Evolutionary conservation across 2,797 vertebrate species (phyloP), one percentile per base, ranked within the genome.

Genomic region (Leptodactylus fallax): DNA sequence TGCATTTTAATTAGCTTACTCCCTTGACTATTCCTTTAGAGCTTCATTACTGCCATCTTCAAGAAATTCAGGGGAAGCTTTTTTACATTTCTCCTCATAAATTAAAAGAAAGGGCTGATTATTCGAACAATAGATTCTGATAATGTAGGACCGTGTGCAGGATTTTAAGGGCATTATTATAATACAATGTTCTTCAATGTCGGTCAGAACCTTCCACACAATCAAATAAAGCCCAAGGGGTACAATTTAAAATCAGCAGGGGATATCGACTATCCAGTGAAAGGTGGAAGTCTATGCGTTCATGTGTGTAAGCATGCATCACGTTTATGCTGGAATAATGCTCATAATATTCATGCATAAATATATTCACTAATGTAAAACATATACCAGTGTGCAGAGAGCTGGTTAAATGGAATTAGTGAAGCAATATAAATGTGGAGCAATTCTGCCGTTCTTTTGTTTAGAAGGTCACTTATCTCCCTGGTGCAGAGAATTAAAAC

Each of bases 1-100:
- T 93, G 93, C 94, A 95, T 96, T 96, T 96, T 96, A 96, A 97
- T 96, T 94, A 96, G 95, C 94, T 92, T 69, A n/a, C 90, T 95
- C 94, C 95, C 95, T 92, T 90, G 93, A 92, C 94, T 95, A 83
- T 93, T 94, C 93, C 93, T 95, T 94, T 92, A 88, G 90, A 90
- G 92, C 93, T 95, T 95, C 93, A 90, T 95, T 95, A 95, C 91
- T 90, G 92, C 93, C 8, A 56, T 91, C 93, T 94, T 93, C 90
- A 90, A 94, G 93, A 92, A 93, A 93, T 89, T 92, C 90, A 65
- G 92, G 88, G 87, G 93, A 89, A 92, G 90, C 85, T 87, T 86
- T 89, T 87, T 83, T 76, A 93, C 93, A 91, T 87, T 85, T 94
- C 92, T 91, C 88, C 90, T 90, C 84, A 12, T 90, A 95, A 94